phyloP scores from a whole-genome alignment of 2,113 vertebrate species.

The Pelvicachromis taeniatus region DNA sequence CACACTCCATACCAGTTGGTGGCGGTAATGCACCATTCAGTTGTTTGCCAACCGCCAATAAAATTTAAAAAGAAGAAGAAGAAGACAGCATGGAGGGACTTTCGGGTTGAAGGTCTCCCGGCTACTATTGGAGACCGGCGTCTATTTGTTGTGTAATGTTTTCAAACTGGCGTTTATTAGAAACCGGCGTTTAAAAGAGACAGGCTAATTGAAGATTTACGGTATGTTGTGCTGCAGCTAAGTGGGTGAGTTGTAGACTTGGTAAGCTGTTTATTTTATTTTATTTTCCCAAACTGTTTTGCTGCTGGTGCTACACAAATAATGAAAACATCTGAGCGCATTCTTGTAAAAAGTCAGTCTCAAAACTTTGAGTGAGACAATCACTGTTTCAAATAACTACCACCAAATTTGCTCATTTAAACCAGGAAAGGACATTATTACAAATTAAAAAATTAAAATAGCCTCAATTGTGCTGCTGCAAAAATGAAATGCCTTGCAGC shows the following conservation, averaged over 20 bases:
- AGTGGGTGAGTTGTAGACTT: not conserved
- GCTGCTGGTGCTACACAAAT: not conserved
- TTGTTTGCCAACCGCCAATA: too few relatives aligned
- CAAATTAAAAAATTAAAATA: not conserved
- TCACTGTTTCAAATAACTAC: not conserved
- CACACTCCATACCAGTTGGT: too few relatives aligned
- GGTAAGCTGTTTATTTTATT: not conserved
- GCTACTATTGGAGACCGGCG: too few relatives aligned
- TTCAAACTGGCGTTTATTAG: too few relatives aligned
- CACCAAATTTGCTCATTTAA: not conserved
- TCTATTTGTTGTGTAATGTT: too few relatives aligned
- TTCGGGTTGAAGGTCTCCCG: too few relatives aligned
- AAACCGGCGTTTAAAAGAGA: too few relatives aligned
- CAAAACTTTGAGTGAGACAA: not conserved
- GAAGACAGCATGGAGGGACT: too few relatives aligned
- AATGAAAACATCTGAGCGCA: not conserved
- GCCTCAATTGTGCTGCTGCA: not conserved
- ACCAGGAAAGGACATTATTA: not conserved
- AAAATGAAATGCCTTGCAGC: not conserved
- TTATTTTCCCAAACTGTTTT: not conserved
- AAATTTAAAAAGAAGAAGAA: too few relatives aligned
- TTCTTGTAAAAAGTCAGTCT: not conserved
- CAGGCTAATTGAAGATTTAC: too few relatives aligned
- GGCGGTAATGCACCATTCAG: too few relatives aligned
- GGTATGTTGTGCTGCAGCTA: not conserved